Evolutionary conservation across 2,888 invertebrate species (phyloP).

Genomic region (Tricholauxania praeusta): DNA sequence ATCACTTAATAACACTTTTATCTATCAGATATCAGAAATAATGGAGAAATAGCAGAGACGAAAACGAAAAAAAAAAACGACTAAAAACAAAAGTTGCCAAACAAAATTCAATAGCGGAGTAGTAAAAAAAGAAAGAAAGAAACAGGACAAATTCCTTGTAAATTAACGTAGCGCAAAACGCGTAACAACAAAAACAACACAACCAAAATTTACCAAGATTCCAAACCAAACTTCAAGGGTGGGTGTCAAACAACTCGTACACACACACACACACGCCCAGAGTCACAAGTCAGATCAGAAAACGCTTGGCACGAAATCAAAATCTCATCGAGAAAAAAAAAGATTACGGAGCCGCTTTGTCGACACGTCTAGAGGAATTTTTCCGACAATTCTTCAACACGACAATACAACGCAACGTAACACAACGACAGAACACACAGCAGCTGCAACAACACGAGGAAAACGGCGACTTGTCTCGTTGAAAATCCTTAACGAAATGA

Average conservation of each 20-base stretch:
- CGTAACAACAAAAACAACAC: background rate
- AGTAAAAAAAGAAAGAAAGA: background rate
- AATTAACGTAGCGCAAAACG: background rate
- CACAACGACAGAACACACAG: conserved; percentile 44
- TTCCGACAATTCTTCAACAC: conserved; percentile 12
- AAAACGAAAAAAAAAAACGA: background rate
- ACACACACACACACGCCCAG: conserved; percentile 5
- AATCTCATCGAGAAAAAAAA: too few relatives aligned
- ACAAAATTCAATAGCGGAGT: background rate
- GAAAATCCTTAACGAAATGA: conserved; percentile 65
- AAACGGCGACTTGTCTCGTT: conserved; percentile 53
- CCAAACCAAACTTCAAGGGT: background rate
- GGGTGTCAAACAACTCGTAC: background rate
- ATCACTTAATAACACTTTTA: background rate
- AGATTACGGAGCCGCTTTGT: too few relatives aligned
- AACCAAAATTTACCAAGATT: conserved; percentile 1
- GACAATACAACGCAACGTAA: background rate
- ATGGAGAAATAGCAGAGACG: background rate
- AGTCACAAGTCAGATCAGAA: conserved; percentile 1
- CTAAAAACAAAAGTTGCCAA: background rate
- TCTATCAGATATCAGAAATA: conserved; percentile 3
- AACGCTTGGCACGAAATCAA: background rate
- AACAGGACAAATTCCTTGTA: background rate
- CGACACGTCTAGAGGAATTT: conserved; percentile 30
- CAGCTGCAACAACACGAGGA: conserved; percentile 21